Conservation (phyloP, 2,113 vertebrate genomes). For the Nerophis lumbriciformis region DNA sequence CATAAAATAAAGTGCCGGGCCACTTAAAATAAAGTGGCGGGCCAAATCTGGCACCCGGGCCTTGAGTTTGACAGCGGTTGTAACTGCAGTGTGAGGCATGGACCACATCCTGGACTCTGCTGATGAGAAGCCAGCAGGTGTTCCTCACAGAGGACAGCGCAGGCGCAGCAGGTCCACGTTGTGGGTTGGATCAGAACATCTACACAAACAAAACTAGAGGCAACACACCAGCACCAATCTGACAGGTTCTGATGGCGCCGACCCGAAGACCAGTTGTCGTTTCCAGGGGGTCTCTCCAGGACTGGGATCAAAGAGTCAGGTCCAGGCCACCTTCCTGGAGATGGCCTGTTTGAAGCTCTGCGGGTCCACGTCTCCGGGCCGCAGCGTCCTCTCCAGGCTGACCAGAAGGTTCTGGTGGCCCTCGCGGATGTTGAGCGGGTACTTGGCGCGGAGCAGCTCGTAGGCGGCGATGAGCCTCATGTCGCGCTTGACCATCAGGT, state of each 20-base stretch:
- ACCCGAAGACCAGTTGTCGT: no score
- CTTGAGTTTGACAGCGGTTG: no score
- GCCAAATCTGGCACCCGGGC: no score
- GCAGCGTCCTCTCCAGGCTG: slow-evolving; percentile 71
- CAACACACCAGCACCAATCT: neutral
- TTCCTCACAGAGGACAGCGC: slow-evolving; percentile 68
- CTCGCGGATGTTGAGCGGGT: slow-evolving; percentile 73
- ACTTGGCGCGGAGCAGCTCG: slow-evolving; percentile 68
- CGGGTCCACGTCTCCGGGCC: slow-evolving; percentile 62
- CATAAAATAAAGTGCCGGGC: no score
- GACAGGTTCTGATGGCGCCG: neutral
- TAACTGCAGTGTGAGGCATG: no score
- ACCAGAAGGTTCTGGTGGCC: slow-evolving; percentile 76
- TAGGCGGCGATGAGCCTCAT: slow-evolving; percentile 76
- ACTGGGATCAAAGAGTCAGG: slow-evolving; percentile 45
- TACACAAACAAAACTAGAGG: neutral
- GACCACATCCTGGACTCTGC: no score
- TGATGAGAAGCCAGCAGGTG: neutral
- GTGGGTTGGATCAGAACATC: neutral
- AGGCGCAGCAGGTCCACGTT: neutral
- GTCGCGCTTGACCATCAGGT: slow-evolving; percentile 77
- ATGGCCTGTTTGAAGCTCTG: slow-evolving; percentile 74
- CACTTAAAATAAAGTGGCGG: no score
- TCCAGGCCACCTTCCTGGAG: slow-evolving; percentile 75
- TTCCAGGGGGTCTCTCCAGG: no score